Base-by-base conservation (phyloP, 1,140 invertebrate genomes). In the Papilio xuthus region DNA sequence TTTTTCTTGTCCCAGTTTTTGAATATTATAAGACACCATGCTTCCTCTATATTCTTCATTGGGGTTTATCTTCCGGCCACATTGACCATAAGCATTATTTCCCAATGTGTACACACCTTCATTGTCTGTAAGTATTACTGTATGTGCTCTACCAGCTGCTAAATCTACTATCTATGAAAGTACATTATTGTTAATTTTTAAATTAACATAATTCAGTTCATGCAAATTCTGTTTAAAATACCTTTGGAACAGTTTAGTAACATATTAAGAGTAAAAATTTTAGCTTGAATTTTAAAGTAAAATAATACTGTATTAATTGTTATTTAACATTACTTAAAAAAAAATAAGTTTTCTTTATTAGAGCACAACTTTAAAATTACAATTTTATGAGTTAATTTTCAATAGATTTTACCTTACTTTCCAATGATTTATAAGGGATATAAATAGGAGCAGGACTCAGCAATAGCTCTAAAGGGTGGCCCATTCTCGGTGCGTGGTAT, bases 11-110 rank as follows among this genome's bases (percentile, higher is more conserved):
- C 96, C 96, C n/a, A 97, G 92, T 47, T 94, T 88, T 56, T 88
- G 85, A 77, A 98, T 96, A 80, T 96, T 94, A 94, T 97, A 94
- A 37, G 97, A 93, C 4, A 95, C 92, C 85, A 94, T 94, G 81
- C 95, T 97, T 3, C 94, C 94, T 56, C 88, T 92, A 86, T 98
- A 98, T 74, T 97, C 94, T 93, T 99, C 98, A 85, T 97, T 94
- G 26, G 95, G 88, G 82, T 99, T 96, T 83, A 99, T 96, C 77
- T 94, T 94, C 70, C 98, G 94, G 0, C 98, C 98, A 94, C 99
- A 99, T 91, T 99, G 99, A 13, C 99, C 99, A 94, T 97, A 99
- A 0, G 96, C 95, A 95, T 99, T 99, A 89, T 98, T 98, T 20
- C 99, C 99, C 81, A 99, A 90, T 53, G 97, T 96, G 85, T 97